These are phyloP conservation scores for Trissolcus basalis DNA, from an alignment of 1,140 invertebrate species.

Conservation along the genomic window DNA sequence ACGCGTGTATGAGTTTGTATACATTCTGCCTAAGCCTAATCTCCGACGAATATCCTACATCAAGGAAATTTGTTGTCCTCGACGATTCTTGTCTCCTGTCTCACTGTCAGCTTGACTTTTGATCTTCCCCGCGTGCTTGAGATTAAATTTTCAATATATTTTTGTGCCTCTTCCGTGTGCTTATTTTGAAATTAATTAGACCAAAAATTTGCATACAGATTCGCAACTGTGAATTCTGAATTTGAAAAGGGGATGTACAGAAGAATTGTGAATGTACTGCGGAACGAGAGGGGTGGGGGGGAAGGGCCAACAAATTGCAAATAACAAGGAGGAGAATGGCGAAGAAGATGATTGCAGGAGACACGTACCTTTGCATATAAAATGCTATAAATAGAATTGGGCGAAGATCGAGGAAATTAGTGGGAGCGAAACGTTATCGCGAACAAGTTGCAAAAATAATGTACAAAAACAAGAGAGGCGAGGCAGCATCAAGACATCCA, in stretches of 20 bases:
- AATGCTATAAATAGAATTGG: neutral
- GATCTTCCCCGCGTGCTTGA: neutral
- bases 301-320: too few species aligned
- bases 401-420: slow-evolving; percentile 18
- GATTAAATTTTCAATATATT: neutral
- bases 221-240: neutral
- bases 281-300: neutral
- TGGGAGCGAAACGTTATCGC: slow-evolving; percentile 30
- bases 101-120: slow-evolving; percentile 33
- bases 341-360: neutral
- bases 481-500: slow-evolving; percentile 38
- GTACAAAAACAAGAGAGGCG: slow-evolving; percentile 42
- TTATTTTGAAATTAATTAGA: neutral
- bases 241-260: too few species aligned
- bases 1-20: slow-evolving; percentile 37
- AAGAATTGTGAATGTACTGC: too few species aligned
- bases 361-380: neutral
- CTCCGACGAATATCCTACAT: slow-evolving; percentile 32
- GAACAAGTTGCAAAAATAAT: slow-evolving; percentile 43
- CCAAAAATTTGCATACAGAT: neutral
- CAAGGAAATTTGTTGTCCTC: slow-evolving; percentile 42
- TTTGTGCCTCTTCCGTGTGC: too few species aligned
- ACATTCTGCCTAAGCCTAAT: slow-evolving; percentile 57
- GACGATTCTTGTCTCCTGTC: slow-evolving; percentile 11
- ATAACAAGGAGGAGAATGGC: too few species aligned